phyloP scores from a whole-genome alignment of 2,113 vertebrate species.

The Pyxicephalus adspersus region DNA sequence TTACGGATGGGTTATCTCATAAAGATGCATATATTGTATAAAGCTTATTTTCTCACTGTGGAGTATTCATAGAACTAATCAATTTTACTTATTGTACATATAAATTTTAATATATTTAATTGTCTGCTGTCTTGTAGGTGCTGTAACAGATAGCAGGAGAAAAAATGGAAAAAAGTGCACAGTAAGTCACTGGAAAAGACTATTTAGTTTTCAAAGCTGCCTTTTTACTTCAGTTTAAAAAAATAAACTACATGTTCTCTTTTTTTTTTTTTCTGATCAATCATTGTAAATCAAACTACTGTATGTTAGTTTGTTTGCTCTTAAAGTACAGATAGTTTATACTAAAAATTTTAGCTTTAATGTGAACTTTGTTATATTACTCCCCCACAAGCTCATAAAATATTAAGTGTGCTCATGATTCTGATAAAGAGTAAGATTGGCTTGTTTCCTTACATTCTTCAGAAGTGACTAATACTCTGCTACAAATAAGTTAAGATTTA shows the following conservation, averaged over 20 bases:
- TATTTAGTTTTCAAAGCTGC: no score
- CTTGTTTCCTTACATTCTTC: background rate
- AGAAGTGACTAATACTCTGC: background rate
- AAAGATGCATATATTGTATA: no score
- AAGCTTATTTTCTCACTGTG: no score
- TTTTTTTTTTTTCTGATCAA: background rate
- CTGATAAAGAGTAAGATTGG: constrained; percentile 6
- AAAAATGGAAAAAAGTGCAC: background rate
- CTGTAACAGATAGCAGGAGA: background rate
- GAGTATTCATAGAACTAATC: no score
- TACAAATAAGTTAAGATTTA: background rate
- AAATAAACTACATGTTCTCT: background rate
- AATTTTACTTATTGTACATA: no score
- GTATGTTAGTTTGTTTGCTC: background rate
- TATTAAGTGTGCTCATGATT: background rate
- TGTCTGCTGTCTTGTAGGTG: constrained; percentile 19
- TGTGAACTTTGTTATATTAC: background rate
- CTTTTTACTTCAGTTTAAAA: background rate
- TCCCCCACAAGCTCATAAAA: background rate
- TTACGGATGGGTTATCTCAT: no score
- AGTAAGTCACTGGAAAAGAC: background rate
- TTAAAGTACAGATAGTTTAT: background rate
- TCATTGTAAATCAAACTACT: background rate
- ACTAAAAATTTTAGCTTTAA: background rate
- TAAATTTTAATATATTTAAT: background rate